A percentile compares a stretch with the other conserved stretches of the same genome.
Evolutionary conservation across 1,140 invertebrate species (phyloP).

Genomic region (Drosophila burlai): DNA sequence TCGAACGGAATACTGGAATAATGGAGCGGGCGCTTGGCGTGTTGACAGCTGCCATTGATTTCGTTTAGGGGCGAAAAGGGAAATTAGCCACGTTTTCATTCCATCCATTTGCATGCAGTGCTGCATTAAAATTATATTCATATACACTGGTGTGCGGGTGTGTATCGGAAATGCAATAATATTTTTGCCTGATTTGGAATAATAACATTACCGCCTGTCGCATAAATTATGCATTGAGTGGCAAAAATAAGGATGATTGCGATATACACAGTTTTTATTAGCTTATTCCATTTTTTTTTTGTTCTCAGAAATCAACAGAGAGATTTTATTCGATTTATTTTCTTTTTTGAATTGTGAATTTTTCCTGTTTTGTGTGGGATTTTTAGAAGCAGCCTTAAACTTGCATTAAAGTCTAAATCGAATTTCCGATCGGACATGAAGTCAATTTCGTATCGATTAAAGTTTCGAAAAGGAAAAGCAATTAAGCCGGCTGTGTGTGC

Average conservation of each 20-base stretch:
- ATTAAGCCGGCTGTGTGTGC: slow-evolving; percentile 43
- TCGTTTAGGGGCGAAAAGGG: slow-evolving; percentile 42
- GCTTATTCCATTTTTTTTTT: not conserved
- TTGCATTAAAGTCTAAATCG: slow-evolving; percentile 51
- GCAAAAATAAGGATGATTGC: slow-evolving; percentile 12
- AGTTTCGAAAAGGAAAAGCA: slow-evolving; percentile 28
- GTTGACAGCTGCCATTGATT: slow-evolving; percentile 75
- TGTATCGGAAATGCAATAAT: slow-evolving; percentile 40
- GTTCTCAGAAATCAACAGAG: not conserved
- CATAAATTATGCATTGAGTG: slow-evolving; percentile 46
- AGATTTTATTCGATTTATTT: not conserved
- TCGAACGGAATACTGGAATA: not conserved
- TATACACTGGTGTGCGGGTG: not conserved
- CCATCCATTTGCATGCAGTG: slow-evolving; percentile 68
- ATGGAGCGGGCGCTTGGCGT: slow-evolving; percentile 19
- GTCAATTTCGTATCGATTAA: slow-evolving; percentile 59
- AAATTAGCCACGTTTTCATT: slow-evolving; percentile 74
- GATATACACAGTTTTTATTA: slow-evolving; percentile 25
- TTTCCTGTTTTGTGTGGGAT: not conserved
- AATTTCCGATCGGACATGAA: slow-evolving; percentile 37
- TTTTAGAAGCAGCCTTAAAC: slow-evolving; percentile 2
- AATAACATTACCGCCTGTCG: slow-evolving; percentile 49
- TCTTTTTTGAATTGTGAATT: not conserved
- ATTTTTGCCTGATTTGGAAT: slow-evolving; percentile 47
- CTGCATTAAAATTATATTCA: slow-evolving; percentile 68